Evolutionary conservation across 2,797 vertebrate genomes (phyloP).

Genomic region (Anisognathus igniventris): DNA sequence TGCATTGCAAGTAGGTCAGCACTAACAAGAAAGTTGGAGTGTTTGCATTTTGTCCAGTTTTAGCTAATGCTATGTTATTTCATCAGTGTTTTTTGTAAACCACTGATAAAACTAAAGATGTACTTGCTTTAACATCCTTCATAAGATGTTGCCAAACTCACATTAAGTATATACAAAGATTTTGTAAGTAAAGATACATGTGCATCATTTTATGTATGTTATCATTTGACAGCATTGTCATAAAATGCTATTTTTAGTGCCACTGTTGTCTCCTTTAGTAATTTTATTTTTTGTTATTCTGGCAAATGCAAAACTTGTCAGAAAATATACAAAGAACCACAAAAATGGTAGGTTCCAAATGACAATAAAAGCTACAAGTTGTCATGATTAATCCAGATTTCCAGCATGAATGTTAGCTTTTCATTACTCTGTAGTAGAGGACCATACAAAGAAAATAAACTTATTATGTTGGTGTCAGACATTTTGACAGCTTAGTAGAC

Average conservation of each 20-base stretch:
- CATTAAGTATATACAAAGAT: background rate
- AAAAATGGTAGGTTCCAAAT: slow-evolving; percentile 52
- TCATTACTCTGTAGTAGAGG: background rate
- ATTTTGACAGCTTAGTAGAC: background rate
- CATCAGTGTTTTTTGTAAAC: background rate
- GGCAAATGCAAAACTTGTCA: slow-evolving; percentile 37
- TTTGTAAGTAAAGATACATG: background rate
- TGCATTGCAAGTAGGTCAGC: background rate
- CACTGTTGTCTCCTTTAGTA: slow-evolving; percentile 31
- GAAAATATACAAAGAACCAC: slow-evolving; percentile 64
- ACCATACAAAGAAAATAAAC: background rate
- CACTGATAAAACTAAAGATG: background rate
- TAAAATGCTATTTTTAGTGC: slow-evolving; percentile 22
- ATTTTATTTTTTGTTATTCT: slow-evolving; percentile 47
- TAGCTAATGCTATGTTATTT: background rate
- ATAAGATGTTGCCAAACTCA: background rate
- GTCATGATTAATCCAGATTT: slow-evolving; percentile 40
- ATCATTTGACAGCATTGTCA: background rate
- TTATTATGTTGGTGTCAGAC: background rate
- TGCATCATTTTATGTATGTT: background rate
- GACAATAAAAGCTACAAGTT: slow-evolving; percentile 25
- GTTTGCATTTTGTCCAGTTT: background rate
- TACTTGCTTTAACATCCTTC: background rate
- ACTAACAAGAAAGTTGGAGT: background rate
- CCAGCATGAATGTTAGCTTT: slow-evolving; percentile 4